Conservation (phyloP, 2,797 vertebrate species). For the Apodemus agrarius region DNA sequence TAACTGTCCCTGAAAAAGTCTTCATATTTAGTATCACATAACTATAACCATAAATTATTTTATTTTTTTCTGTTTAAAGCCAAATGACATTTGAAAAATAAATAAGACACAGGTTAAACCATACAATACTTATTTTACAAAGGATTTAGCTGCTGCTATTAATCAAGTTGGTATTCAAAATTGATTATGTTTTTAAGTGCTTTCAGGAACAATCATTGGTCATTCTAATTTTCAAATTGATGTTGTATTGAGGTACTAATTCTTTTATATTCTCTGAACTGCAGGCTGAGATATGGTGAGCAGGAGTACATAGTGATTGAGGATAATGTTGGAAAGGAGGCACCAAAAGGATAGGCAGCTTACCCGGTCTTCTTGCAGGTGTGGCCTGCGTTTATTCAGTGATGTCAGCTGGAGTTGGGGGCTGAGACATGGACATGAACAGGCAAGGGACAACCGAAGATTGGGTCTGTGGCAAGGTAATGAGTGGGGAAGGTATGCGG, state of each 20-base stretch:
- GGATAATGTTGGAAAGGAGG: neutral
- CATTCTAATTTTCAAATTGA: constrained; percentile 1
- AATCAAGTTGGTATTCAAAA: neutral
- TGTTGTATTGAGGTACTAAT: neutral
- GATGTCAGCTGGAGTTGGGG: neutral
- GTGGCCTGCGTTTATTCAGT: neutral
- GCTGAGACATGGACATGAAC: neutral
- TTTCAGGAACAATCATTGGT: neutral
- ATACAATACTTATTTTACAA: constrained; percentile 16
- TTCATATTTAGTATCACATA: constrained; percentile 9
- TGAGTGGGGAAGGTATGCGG: neutral
- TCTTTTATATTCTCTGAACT: neutral
- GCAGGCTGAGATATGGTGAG: neutral
- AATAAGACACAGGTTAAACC: neutral
- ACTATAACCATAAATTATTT: constrained; percentile 2
- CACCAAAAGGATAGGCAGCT: neutral
- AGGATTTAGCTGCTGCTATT: neutral
- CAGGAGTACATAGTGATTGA: no score
- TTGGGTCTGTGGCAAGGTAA: neutral
- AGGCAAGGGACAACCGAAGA: neutral
- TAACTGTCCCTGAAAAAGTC: neutral
- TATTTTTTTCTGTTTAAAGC: neutral
- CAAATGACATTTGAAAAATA: neutral
- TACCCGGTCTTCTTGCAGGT: neutral
- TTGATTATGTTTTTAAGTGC: neutral